phyloP scores from a whole-genome alignment of 2,113 vertebrate species.

The Pseudopipra pipra region DNA sequence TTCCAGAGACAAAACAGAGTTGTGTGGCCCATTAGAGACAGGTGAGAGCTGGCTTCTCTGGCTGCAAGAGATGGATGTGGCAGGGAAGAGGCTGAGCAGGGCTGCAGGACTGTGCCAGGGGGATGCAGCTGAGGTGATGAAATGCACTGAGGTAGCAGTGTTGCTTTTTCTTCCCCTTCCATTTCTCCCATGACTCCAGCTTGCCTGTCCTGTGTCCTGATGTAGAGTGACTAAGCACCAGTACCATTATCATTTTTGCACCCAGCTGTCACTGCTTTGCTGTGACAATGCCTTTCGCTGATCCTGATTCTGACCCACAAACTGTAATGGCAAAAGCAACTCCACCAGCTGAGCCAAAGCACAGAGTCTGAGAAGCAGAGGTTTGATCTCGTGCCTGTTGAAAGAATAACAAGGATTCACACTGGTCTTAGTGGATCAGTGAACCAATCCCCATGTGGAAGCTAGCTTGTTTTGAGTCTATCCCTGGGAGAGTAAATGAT shows the following conservation, averaged over 20 bases:
- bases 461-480: background rate
- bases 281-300: background rate
- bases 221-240: background rate
- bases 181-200: background rate
- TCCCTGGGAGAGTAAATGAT: background rate
- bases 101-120: background rate
- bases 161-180: background rate
- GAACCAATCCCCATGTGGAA: background rate
- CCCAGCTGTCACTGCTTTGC: background rate
- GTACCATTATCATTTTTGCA: background rate
- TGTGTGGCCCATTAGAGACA: background rate
- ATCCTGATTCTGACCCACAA: background rate
- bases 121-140: background rate
- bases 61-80: fast-evolving
- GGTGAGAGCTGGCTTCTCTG: background rate
- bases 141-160: background rate
- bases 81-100: background rate
- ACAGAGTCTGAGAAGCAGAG: background rate
- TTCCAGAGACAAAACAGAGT: background rate
- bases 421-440: background rate
- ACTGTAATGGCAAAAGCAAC: background rate
- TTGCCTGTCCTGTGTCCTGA: background rate
- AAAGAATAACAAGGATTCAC: background rate
- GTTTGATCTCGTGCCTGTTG: background rate
- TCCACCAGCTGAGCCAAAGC: background rate